Conservation (phyloP, 2,113 vertebrate species). For the Cervus canadensis region DNA sequence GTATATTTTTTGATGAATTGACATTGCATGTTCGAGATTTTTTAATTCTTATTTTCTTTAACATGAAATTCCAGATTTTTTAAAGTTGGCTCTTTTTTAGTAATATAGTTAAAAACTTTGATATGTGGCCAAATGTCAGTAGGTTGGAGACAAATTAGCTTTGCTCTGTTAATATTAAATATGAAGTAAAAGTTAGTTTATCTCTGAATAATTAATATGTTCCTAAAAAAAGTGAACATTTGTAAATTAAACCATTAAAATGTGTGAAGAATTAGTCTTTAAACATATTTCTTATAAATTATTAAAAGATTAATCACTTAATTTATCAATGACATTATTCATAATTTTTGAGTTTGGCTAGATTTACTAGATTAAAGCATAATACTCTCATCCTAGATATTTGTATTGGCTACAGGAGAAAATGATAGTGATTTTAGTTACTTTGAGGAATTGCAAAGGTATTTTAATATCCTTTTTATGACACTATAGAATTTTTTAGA, state of each 20-base stretch:
- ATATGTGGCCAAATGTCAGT: not conserved
- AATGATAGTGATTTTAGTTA: not conserved
- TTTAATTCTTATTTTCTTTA: slow-evolving; percentile 12
- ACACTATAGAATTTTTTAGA: not conserved
- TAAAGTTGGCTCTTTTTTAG: not conserved
- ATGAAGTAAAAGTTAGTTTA: not conserved
- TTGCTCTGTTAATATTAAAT: slow-evolving; percentile 5
- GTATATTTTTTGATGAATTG: not conserved
- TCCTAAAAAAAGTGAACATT: not conserved
- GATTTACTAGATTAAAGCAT: not conserved
- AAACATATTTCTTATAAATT: not conserved
- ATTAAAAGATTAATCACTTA: not conserved
- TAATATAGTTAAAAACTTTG: not conserved
- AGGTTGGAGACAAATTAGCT: slow-evolving; percentile 2
- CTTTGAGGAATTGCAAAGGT: not conserved
- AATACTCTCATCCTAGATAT: not conserved
- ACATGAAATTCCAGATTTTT: not conserved
- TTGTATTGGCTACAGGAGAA: not conserved
- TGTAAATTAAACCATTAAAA: slow-evolving; percentile 16
- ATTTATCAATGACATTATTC: not conserved
- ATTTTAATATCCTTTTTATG: not conserved
- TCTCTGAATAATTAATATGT: not conserved
- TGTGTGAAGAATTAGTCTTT: not conserved
- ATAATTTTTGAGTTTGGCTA: not conserved
- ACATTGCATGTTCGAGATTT: not conserved